phyloP scores from a whole-genome alignment of 2,888 invertebrate species.

The Amiota communis region DNA sequence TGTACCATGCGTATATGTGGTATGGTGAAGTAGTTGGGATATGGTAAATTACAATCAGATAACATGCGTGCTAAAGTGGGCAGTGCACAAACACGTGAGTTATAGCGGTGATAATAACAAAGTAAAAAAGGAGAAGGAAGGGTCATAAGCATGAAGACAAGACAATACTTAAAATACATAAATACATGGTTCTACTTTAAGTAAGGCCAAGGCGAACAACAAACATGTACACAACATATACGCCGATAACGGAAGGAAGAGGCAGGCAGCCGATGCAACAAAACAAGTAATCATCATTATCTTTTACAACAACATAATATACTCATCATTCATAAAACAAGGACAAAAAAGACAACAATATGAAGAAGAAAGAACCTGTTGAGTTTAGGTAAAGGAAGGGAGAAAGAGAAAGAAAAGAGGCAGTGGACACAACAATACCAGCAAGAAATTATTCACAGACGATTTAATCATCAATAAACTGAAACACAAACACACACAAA shows the following conservation, averaged over 20 bases:
- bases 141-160: too few relatives aligned
- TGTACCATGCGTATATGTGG: too few relatives aligned
- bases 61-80: conserved; percentile 9
- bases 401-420: not conserved
- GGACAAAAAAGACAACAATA: not conserved
- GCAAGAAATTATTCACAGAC: conserved; percentile 51
- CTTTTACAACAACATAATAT: too few relatives aligned
- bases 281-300: too few relatives aligned
- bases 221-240: not conserved
- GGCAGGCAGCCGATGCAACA: not conserved
- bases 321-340: too few relatives aligned
- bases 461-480: conserved; percentile 54
- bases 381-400: too few relatives aligned
- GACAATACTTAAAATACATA: too few relatives aligned
- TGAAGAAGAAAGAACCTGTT: too few relatives aligned
- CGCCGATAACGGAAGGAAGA: not conserved
- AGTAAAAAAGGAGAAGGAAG: too few relatives aligned
- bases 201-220: not conserved
- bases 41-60: not conserved
- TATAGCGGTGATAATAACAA: not conserved
- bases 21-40: too few relatives aligned
- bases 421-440: conserved; percentile 4
- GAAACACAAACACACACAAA: not conserved
- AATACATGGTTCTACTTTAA: too few relatives aligned
- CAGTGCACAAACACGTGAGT: not conserved